Base-by-base conservation (phyloP, 2,888 invertebrate species). In the Cartodere bifasciata region DNA sequence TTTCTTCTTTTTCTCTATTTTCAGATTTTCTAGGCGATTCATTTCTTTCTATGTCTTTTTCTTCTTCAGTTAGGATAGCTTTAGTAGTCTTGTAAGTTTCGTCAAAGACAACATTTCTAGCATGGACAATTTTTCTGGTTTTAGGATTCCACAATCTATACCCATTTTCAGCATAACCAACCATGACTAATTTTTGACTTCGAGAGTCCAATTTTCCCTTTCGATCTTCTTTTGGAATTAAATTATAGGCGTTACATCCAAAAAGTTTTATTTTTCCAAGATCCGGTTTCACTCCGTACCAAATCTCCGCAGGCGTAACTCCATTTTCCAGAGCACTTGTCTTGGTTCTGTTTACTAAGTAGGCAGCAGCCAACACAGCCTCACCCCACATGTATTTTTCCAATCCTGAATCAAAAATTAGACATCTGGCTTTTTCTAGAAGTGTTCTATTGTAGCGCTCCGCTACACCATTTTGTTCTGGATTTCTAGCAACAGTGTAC, bases 381-480 rank as follows among this genome's bases (percentile, higher is more conserved):
- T 46, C 45, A 29, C 37, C 36, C 46, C 44, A 45, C 7, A 44
- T 30, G 13, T 32, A 15, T 24, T 43, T 43, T 10, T 42, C 39
- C 20, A 46, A 16, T 10, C 34, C 36, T 2, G 40, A 29, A 21
- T 46, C 47, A 28, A 39, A 34, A 12, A 47, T 34, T 33, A 46
- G 37, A 13, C 44, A 39, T 20, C 48, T 35, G 4, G 42, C 41
- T 31, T 44, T 46, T 13, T 50, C 43, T 6, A 44, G 27, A n/a
- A 48, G 32, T 4, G 47, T 48, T 9, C 48, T 27, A 20, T 50
- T 48, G 9, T 43, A 36, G 14, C 49, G 32, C 32, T 52, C 46
- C 2, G 46, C 32, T 25, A 40, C 41, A 3, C 47, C 48, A 29
- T 46, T 46, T 20, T 45, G 43, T 32, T 49, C 37, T 4, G 48